These are phyloP conservation scores for Drosophila ambigua DNA, from an alignment of 1,140 invertebrate genomes.

Conservation along the genomic window DNA sequence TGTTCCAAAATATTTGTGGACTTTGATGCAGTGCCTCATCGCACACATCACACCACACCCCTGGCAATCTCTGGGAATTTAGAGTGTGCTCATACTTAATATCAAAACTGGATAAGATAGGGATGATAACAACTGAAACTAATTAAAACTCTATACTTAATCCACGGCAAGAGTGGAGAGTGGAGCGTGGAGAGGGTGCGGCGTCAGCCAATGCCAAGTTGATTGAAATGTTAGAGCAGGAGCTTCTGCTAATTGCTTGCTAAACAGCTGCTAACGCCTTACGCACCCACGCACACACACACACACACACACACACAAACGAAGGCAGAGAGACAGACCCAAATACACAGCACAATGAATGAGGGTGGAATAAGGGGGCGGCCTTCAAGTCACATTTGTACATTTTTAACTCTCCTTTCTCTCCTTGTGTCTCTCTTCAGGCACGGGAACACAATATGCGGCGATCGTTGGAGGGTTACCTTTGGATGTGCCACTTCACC, in stretches of 20 bases:
- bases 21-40: constrained; percentile 11
- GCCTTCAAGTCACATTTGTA: too few species aligned
- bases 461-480: constrained; percentile 8
- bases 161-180: not conserved
- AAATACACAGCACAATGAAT: constrained; percentile 1
- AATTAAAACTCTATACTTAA: constrained; percentile 6
- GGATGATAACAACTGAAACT: constrained; percentile 7
- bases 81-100: constrained; percentile 10
- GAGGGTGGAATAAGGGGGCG: too few species aligned
- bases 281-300: not conserved
- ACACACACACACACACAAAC: not conserved
- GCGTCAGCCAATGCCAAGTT: constrained; percentile 21
- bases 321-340: constrained; percentile 2
- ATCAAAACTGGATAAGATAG: constrained; percentile 44
- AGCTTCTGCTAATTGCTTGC: constrained; percentile 40
- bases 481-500: too few species aligned
- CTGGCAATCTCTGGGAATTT: constrained; percentile 1
- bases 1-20: not conserved
- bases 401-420: too few species aligned
- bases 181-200: too few species aligned
- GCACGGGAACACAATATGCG: not conserved
- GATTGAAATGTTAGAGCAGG: constrained; percentile 29
- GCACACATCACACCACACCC: too few species aligned
- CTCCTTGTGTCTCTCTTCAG: too few species aligned
- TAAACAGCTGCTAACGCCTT: constrained; percentile 55